Percentiles rank a stretch among this genome's conserved stretches.
Conservation (phyloP, 2,888 invertebrate genomes). For the Hermodice carunculata region DNA sequence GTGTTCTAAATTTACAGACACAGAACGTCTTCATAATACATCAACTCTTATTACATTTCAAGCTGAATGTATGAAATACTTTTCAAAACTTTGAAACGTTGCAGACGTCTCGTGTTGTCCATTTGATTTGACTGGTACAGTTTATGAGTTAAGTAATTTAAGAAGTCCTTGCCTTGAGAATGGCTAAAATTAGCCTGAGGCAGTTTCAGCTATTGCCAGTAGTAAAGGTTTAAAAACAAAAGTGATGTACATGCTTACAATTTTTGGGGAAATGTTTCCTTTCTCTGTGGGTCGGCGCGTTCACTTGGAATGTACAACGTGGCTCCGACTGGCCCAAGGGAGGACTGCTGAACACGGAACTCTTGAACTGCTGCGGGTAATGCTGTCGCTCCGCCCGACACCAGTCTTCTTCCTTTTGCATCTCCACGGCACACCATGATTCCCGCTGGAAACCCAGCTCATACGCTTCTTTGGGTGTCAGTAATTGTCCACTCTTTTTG, state of each 20-base stretch:
- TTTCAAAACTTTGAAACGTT: too few species aligned
- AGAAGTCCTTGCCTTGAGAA: too few species aligned
- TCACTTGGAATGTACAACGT: constrained; percentile 50
- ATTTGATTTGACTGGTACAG: too few species aligned
- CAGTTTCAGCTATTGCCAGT: background rate
- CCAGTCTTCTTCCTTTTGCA: constrained; percentile 61
- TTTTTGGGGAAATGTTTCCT: constrained; percentile 49
- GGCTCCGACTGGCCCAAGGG: constrained; percentile 34
- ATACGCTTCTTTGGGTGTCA: constrained; percentile 32
- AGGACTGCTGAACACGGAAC: constrained; percentile 47
- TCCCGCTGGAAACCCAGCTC: constrained; percentile 52
- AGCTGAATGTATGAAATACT: too few species aligned
- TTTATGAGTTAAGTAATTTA: too few species aligned
- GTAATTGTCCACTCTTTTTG: too few species aligned
- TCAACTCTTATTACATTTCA: too few species aligned
- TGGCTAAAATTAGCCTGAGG: too few species aligned
- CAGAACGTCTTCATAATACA: too few species aligned
- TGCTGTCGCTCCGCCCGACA: constrained; percentile 56
- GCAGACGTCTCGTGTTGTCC: too few species aligned
- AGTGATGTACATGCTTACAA: constrained; percentile 38
- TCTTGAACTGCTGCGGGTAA: constrained; percentile 43
- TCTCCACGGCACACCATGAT: constrained; percentile 64
- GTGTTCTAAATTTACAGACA: too few species aligned
- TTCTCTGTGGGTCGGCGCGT: constrained; percentile 53
- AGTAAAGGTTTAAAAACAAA: background rate